Evolutionary conservation across 2,113 vertebrate species (phyloP).

Genomic region (Nettapus auritus): DNA sequence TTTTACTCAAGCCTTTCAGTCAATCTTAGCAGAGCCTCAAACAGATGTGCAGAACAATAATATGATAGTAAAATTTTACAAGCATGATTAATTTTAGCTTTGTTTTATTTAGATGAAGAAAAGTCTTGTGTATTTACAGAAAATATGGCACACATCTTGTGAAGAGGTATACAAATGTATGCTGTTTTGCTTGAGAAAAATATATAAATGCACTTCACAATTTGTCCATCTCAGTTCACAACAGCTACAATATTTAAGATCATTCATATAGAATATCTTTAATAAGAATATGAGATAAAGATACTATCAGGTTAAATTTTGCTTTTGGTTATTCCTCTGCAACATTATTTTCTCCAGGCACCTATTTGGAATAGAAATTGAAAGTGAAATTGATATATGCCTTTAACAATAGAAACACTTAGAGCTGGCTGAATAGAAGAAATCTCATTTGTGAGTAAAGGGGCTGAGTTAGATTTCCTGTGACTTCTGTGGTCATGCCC

Average conservation of each 20-base stretch:
- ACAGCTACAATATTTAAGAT: background rate
- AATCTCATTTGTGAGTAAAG: slow-evolving; percentile 30
- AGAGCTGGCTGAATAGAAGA: background rate
- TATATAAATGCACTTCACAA: background rate
- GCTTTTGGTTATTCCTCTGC: background rate
- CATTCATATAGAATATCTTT: background rate
- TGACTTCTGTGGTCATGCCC: background rate
- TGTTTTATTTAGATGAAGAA: slow-evolving; percentile 43
- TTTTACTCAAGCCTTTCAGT: slow-evolving; percentile 49
- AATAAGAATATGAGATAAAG: slow-evolving; percentile 20
- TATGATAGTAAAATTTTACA: slow-evolving; percentile 44
- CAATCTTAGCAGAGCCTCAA: slow-evolving; percentile 24
- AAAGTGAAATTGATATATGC: slow-evolving; percentile 34
- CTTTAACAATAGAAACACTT: slow-evolving; percentile 26
- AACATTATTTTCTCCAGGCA: slow-evolving; percentile 19
- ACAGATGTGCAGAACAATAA: slow-evolving; percentile 54
- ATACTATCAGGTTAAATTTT: slow-evolving; percentile 9
- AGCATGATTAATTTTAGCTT: slow-evolving; percentile 42
- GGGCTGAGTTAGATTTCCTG: slow-evolving; percentile 11
- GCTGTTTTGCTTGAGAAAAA: slow-evolving; percentile 4
- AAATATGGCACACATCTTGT: slow-evolving; percentile 20
- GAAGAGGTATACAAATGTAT: slow-evolving; percentile 9
- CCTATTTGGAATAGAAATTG: slow-evolving; percentile 28
- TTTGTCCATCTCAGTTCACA: background rate
- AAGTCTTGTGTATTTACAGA: slow-evolving; percentile 40